A percentile compares a stretch with the other conserved stretches of the same genome.
Evolutionary conservation across 2,113 vertebrate species (phyloP).

Genomic region (Coptodon rendalli): DNA sequence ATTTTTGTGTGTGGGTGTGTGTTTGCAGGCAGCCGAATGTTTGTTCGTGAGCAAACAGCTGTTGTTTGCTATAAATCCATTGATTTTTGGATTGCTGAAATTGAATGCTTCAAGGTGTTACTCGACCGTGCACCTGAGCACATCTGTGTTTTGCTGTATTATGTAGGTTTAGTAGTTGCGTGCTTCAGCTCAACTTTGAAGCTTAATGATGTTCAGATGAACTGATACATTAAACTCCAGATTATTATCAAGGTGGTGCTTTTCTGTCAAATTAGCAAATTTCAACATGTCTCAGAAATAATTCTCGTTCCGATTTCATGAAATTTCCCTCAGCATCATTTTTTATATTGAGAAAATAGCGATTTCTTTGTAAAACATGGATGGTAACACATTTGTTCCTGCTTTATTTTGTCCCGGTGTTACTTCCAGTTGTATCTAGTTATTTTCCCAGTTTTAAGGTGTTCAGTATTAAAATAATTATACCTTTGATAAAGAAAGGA

Average conservation of each 20-base stretch:
- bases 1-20: neutral
- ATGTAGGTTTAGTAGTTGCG: neutral
- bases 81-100: neutral
- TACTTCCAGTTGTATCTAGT: neutral
- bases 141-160: neutral
- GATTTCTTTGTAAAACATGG: neutral
- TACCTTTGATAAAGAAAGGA: neutral
- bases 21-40: neutral
- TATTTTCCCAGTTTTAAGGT: rapidly evolving
- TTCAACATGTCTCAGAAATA: neutral
- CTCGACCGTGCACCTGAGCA: neutral
- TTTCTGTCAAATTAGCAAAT: neutral
- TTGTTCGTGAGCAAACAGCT: neutral
- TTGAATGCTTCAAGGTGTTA: neutral
- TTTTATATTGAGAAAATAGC: neutral
- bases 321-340: neutral
- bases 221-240: neutral
- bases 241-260: neutral
- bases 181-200: neutral
- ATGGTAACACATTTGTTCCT: neutral
- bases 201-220: neutral
- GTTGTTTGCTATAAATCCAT: neutral
- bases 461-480: neutral
- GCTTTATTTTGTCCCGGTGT: rapidly evolving
- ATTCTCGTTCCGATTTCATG: neutral